phyloP scores from a whole-genome alignment of 2,888 invertebrate genomes.

The Papilio elwesi region DNA sequence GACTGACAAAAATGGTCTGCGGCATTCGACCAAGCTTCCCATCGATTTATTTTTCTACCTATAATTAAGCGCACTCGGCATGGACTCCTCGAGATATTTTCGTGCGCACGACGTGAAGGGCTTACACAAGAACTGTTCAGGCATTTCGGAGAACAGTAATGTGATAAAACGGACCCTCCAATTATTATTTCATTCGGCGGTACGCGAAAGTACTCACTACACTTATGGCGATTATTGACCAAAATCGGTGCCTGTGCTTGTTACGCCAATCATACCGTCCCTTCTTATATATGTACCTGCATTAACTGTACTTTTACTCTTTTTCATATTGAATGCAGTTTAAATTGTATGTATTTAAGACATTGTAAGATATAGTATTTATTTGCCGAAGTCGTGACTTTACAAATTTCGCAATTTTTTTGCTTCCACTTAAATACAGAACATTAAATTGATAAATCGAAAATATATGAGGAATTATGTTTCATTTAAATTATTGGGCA shows the following conservation, averaged over 20 bases:
- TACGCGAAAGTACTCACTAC: constrained; percentile 78
- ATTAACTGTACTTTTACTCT: constrained; percentile 36
- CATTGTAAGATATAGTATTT: neutral
- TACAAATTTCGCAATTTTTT: too few species aligned
- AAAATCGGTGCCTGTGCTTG: constrained; percentile 78
- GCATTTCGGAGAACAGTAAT: constrained; percentile 79
- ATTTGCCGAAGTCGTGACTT: constrained; percentile 9
- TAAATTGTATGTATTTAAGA: constrained; percentile 13
- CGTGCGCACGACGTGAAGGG: constrained; percentile 81
- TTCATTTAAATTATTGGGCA: constrained; percentile 8
- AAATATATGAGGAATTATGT: constrained; percentile 10
- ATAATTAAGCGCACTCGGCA: constrained; percentile 78
- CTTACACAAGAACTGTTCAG: constrained; percentile 80
- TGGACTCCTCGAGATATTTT: constrained; percentile 78
- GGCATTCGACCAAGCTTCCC: constrained; percentile 66
- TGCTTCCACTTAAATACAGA: neutral
- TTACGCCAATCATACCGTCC: constrained; percentile 75
- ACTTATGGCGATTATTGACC: constrained; percentile 81
- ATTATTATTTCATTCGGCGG: constrained; percentile 82
- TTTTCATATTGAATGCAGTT: constrained; percentile 30
- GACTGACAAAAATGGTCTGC: constrained; percentile 63
- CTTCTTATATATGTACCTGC: constrained; percentile 40
- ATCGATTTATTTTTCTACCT: constrained; percentile 79
- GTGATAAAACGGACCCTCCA: constrained; percentile 83
- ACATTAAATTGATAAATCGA: constrained; percentile 20